phyloP scores from a whole-genome alignment of 2,113 vertebrate genomes.

The Oryzias curvinotus region DNA sequence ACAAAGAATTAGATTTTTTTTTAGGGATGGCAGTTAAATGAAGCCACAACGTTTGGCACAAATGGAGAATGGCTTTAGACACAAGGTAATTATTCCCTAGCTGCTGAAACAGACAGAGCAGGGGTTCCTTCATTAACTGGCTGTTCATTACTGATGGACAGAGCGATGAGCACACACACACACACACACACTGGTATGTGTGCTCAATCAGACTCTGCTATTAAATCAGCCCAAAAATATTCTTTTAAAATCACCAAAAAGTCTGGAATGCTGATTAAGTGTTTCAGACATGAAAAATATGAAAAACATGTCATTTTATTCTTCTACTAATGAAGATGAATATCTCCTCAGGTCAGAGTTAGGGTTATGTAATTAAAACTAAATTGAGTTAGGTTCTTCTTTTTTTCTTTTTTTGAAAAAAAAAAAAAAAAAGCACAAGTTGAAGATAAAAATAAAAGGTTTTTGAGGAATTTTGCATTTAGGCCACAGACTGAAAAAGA shows the following conservation, averaged over 20 bases:
- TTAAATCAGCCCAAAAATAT: slow-evolving; percentile 17
- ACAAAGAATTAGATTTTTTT: slow-evolving; percentile 52
- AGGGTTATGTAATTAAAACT: slow-evolving; percentile 11
- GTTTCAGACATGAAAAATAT: slow-evolving; percentile 11
- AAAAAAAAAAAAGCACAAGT: background rate
- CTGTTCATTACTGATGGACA: slow-evolving; percentile 71
- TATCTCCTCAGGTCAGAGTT: slow-evolving; percentile 11
- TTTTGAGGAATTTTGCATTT: background rate
- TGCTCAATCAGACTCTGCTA: slow-evolving; percentile 7
- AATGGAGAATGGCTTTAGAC: slow-evolving; percentile 69
- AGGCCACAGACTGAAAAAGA: too few relatives aligned
- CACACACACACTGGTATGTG: slow-evolving; percentile 1
- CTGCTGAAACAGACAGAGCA: slow-evolving; percentile 65
- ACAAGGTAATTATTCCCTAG: slow-evolving; percentile 70
- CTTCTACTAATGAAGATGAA: slow-evolving; percentile 18
- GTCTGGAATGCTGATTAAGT: slow-evolving; percentile 29
- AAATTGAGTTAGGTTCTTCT: background rate
- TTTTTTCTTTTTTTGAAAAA: background rate
- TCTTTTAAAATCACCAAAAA: slow-evolving; percentile 14
- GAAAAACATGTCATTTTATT: slow-evolving; percentile 5
- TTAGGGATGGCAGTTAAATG: slow-evolving; percentile 54
- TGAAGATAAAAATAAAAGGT: background rate
- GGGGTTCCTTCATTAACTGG: slow-evolving; percentile 67
- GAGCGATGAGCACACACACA: slow-evolving; percentile 36
- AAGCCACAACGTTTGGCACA: slow-evolving; percentile 52